phyloP scores from a whole-genome alignment of 2,888 invertebrate genomes.

The Cosmia trapezina region DNA sequence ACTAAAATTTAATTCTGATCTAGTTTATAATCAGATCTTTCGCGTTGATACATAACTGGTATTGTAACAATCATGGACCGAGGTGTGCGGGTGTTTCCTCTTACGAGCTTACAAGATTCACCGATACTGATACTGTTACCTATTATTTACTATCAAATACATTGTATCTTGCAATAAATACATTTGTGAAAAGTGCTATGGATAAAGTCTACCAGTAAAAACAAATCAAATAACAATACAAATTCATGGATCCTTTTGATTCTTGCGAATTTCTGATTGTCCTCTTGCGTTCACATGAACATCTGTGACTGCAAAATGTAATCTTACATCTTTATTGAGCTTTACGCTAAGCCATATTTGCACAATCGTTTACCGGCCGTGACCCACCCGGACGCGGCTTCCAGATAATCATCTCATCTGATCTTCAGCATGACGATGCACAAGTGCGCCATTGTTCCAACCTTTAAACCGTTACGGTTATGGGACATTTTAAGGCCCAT shows the following conservation, averaged over 20 bases:
- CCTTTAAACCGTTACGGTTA: slow-evolving; percentile 61
- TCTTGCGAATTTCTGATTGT: slow-evolving; percentile 32
- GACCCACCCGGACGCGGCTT: slow-evolving; percentile 74
- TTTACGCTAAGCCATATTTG: slow-evolving; percentile 69
- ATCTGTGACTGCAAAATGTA: slow-evolving; percentile 66
- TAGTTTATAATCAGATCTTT: slow-evolving; percentile 50
- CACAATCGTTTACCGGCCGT: slow-evolving; percentile 74
- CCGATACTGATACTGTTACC: slow-evolving; percentile 42
- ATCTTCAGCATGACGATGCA: slow-evolving; percentile 73
- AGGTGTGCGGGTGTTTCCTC: slow-evolving; percentile 49
- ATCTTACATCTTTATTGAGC: slow-evolving; percentile 69
- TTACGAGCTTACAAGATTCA: slow-evolving; percentile 43
- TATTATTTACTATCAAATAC: slow-evolving; percentile 45
- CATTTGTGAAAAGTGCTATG: neutral
- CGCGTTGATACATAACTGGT: slow-evolving; percentile 53
- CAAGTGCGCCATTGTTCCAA: slow-evolving; percentile 71
- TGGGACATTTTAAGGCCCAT: slow-evolving; percentile 59
- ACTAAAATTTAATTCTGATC: slow-evolving; percentile 48
- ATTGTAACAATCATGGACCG: slow-evolving; percentile 49
- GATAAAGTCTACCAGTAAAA: slow-evolving; percentile 3
- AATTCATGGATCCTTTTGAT: slow-evolving; percentile 25
- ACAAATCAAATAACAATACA: slow-evolving; percentile 28
- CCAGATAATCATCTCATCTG: slow-evolving; percentile 76
- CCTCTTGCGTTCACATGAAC: slow-evolving; percentile 55
- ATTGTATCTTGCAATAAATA: slow-evolving; percentile 11